Percentiles rank a stretch among this genome's conserved stretches.
These are phyloP conservation scores for Gadus macrocephalus DNA, from an alignment of 2,113 vertebrate genomes.

Conservation along the genomic window DNA sequence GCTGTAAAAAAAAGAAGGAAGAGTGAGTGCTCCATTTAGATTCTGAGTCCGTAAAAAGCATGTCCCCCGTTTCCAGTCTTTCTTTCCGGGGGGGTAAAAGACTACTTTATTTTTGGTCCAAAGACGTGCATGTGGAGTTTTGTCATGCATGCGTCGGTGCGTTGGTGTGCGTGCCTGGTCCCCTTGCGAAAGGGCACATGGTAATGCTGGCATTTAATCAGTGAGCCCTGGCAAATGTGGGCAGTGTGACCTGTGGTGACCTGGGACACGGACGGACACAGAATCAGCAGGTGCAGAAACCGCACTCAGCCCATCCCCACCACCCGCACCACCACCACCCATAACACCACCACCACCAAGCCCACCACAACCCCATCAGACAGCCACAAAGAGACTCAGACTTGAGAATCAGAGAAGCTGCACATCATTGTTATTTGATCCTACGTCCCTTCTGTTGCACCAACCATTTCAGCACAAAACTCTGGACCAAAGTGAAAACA, in stretches of 20 bases:
- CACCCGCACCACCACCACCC: too few species aligned
- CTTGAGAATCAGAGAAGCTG: too few species aligned
- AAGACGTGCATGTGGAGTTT: not conserved
- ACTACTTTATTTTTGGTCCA: not conserved
- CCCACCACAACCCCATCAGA: too few species aligned
- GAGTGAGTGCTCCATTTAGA: not conserved
- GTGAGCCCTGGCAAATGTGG: slow-evolving; percentile 49
- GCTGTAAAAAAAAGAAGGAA: not conserved
- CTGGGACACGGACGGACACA: slow-evolving; percentile 8
- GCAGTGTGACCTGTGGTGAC: slow-evolving; percentile 33
- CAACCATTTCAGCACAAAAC: too few species aligned
- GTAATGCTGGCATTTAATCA: slow-evolving; percentile 75
- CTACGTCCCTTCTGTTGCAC: too few species aligned
- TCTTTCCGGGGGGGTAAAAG: not conserved
- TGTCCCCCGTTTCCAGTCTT: not conserved
- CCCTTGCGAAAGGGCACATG: slow-evolving; percentile 69
- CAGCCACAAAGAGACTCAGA: too few species aligned
- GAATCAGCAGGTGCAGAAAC: not conserved
- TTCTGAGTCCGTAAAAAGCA: not conserved
- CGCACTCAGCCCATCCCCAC: not conserved
- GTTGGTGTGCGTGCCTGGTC: slow-evolving; percentile 1
- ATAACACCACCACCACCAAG: too few species aligned
- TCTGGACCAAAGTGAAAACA: too few species aligned
- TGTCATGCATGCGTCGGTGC: slow-evolving; percentile 4
- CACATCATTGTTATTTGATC: too few species aligned